Evolutionary conservation across 2,888 invertebrate genomes (phyloP).

Genomic region (Eurytoma californica): DNA sequence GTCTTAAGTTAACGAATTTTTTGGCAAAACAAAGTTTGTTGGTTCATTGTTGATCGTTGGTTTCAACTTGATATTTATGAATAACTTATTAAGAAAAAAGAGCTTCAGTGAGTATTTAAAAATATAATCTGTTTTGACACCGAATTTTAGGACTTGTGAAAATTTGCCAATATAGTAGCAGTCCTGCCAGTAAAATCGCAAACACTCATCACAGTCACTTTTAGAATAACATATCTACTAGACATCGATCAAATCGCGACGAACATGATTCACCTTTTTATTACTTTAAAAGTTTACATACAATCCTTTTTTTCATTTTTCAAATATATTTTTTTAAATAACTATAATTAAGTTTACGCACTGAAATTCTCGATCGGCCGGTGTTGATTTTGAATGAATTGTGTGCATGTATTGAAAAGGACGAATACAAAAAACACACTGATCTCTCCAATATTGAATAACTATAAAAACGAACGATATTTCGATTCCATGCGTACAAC

Average conservation of each 20-base stretch:
- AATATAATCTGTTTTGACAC: too few species aligned
- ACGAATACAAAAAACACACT: conserved; percentile 18
- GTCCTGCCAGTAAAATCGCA: conserved; percentile 55
- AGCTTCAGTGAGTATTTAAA: too few species aligned
- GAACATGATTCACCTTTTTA: conserved; percentile 46
- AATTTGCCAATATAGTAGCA: conserved; percentile 2
- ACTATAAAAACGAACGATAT: too few species aligned
- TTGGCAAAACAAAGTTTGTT: too few species aligned
- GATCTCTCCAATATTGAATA: neutral
- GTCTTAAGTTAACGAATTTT: too few species aligned
- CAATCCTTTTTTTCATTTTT: conserved; percentile 36
- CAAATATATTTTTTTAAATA: conserved; percentile 31
- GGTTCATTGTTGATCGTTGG: too few species aligned
- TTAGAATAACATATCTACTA: conserved; percentile 56
- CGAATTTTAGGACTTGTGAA: too few species aligned
- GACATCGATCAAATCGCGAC: conserved; percentile 55
- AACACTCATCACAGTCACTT: conserved; percentile 57
- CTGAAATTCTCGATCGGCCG: conserved; percentile 35
- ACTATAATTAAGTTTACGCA: conserved; percentile 40
- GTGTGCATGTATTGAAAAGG: conserved; percentile 36
- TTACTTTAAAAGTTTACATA: conserved; percentile 44
- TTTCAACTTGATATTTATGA: too few species aligned
- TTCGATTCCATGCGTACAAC: too few species aligned
- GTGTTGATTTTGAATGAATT: conserved; percentile 33
- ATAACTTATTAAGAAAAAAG: too few species aligned